Evolutionary conservation across 1,140 invertebrate species (phyloP), one percentile per base, ranked within the genome.

Genomic region (Trachymyrmex septentrionalis): DNA sequence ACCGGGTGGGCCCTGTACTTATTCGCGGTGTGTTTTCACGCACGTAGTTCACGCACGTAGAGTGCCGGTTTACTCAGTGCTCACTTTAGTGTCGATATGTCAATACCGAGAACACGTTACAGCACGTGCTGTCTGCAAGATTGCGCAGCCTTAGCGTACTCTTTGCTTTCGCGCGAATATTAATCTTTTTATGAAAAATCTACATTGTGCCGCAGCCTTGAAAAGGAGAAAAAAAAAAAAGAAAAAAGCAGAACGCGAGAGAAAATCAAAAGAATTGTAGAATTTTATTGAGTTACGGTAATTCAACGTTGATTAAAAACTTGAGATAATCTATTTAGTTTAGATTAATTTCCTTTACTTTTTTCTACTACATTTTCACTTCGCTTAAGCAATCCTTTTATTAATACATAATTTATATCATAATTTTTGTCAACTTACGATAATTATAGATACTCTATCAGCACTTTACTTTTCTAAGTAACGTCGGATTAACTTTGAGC

Each of bases 1-100:
- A 27, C 66, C 24, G 48, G 69, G 6, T n/a, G n/a, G 21, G 9
- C n/a, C 69, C 44, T 87, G 24, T 85, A 76, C 88, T 90, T 86
- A 81, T 64, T 34, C 66, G 78, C 73, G 81, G 85, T 73, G 84
- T 89, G 67, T 87, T 91, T 91, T 89, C 86, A 89, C 85, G 86
- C 85, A 67, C 69, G 21, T 44, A 77, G 86, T 89, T 63, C 55
- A 84, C 44, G 81, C 80, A 84, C 69, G 59, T 85, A 73, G 53
- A 69, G 78, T 50, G 55, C 71, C 27, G 69, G 66, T 86, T 86
- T 82, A n/a, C 85, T 69, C 76, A 81, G 59, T 27, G 82, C 34
- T 59, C 73, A 48, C 44, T 78, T 78, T 63, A 50, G 48, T 69
- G 64, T 82, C 85, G 76, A 86, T 86, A 86, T 86, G 76, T 86